Conservation (phyloP, 2,797 vertebrate species). For the Avahi laniger region DNA sequence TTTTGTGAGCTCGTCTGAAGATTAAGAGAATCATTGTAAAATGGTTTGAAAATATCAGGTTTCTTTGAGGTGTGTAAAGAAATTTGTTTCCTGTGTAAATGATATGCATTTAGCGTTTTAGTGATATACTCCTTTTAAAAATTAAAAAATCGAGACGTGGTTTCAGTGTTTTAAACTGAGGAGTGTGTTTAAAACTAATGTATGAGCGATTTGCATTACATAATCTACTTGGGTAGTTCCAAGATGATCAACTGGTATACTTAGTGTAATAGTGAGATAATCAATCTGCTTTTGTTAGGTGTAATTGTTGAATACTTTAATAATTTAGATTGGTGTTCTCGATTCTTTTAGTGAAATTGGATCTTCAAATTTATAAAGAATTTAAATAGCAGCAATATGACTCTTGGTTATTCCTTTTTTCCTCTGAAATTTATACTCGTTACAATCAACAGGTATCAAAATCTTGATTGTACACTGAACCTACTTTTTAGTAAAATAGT, state of each 20-base stretch:
- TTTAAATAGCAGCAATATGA: neutral
- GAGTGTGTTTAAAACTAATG: constrained; percentile 5
- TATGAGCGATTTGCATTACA: neutral
- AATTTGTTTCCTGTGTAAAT: neutral
- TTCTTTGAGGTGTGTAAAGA: neutral
- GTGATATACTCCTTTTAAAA: neutral
- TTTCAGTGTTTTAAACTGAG: neutral
- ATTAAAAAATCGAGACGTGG: neutral
- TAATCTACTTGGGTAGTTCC: neutral
- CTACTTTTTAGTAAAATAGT: neutral
- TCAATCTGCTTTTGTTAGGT: neutral
- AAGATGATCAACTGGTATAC: neutral
- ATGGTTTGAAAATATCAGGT: neutral
- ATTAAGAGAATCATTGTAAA: neutral
- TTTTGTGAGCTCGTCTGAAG: neutral
- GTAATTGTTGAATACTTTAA: constrained; percentile 41
- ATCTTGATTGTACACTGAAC: neutral
- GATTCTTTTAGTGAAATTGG: neutral
- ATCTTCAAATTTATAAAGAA: constrained; percentile 12
- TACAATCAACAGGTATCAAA: constrained; percentile 60
- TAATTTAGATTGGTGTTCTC: constrained; percentile 1
- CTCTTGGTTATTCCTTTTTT: neutral
- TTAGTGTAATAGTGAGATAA: constrained; percentile 13
- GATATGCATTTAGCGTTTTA: neutral
- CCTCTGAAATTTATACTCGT: neutral